Evolutionary conservation across 2,888 invertebrate genomes (phyloP).

Genomic region (Napeogenes inachia): DNA sequence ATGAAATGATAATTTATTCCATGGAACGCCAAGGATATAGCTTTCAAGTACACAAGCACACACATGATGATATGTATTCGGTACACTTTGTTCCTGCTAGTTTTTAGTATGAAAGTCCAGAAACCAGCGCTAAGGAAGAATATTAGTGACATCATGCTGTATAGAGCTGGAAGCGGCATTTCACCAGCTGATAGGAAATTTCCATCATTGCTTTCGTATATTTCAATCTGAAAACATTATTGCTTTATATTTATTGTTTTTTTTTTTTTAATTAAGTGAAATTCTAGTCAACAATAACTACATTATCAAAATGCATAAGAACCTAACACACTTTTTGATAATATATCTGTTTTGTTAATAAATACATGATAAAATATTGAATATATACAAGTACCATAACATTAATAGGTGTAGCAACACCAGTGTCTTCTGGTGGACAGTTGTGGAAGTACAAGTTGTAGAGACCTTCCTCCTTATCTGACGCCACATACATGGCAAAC

Average conservation of each 20-base stretch:
- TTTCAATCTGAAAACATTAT: conserved; percentile 80
- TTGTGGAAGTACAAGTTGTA: conserved; percentile 97
- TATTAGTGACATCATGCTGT: conserved; percentile 92
- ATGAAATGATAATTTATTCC: conserved; percentile 97
- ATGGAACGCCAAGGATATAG: conserved; percentile 94
- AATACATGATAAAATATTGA: not conserved
- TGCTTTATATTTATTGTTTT: too few relatives aligned
- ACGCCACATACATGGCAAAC: conserved; percentile 88
- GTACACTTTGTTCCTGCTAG: conserved; percentile 90
- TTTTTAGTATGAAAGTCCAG: conserved; percentile 93
- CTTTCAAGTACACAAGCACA: conserved; percentile 93
- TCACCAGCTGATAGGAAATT: conserved; percentile 97
- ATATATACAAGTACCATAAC: conserved; percentile 79
- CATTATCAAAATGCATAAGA: too few relatives aligned
- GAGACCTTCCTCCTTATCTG: conserved; percentile 89
- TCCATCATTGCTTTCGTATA: conserved; percentile 89
- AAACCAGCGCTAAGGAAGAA: conserved; percentile 93
- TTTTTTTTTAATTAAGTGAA: too few relatives aligned
- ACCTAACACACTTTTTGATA: too few relatives aligned
- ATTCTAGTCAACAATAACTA: too few relatives aligned
- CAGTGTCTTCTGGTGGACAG: conserved; percentile 81
- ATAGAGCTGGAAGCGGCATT: conserved; percentile 95
- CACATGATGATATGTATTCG: conserved; percentile 99
- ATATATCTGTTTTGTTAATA: not conserved
- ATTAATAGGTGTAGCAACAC: conserved; percentile 76